These are phyloP conservation scores for Notoglanidium macrostoma DNA, from an alignment of 2,797 vertebrate species.

Conservation along the genomic window DNA sequence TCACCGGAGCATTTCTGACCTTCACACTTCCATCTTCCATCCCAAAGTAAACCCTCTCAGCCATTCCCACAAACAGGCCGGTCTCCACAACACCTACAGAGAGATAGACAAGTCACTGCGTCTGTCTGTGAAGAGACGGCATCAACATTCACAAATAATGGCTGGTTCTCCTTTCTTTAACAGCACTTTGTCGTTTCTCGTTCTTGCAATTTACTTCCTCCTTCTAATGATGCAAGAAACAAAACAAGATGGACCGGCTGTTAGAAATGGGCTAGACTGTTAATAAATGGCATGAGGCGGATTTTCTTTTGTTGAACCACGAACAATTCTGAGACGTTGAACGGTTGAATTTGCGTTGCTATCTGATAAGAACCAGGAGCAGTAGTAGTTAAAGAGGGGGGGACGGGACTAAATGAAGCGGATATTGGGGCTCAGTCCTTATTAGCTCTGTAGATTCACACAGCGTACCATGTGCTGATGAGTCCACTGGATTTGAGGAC, in stretches of 20 bases:
- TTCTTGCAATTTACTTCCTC: neutral
- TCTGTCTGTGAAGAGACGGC: neutral
- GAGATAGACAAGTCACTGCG: neutral
- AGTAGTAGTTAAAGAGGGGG: neutral
- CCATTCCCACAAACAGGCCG: slow-evolving; percentile 93
- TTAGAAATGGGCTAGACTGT: neutral
- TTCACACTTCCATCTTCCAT: slow-evolving; percentile 92
- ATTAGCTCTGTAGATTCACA: neutral
- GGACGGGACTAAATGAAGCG: neutral
- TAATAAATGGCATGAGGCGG: neutral
- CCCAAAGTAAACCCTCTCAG: slow-evolving; percentile 91
- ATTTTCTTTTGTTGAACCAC: neutral
- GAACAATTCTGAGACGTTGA: neutral
- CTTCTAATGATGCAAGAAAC: neutral
- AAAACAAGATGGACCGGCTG: neutral
- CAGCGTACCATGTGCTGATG: slow-evolving; percentile 73
- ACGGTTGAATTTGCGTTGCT: neutral
- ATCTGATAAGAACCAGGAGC: neutral
- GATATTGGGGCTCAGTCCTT: neutral
- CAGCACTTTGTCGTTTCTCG: neutral
- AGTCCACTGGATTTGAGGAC: slow-evolving; percentile 89
- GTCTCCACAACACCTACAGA: slow-evolving; percentile 93
- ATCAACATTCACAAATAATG: neutral
- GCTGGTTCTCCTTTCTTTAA: neutral
- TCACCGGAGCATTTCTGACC: slow-evolving; percentile 76